Evolutionary conservation across 2,888 invertebrate genomes (phyloP), one percentile per base, ranked within the genome.

Genomic region (Pyrgus malvae): DNA sequence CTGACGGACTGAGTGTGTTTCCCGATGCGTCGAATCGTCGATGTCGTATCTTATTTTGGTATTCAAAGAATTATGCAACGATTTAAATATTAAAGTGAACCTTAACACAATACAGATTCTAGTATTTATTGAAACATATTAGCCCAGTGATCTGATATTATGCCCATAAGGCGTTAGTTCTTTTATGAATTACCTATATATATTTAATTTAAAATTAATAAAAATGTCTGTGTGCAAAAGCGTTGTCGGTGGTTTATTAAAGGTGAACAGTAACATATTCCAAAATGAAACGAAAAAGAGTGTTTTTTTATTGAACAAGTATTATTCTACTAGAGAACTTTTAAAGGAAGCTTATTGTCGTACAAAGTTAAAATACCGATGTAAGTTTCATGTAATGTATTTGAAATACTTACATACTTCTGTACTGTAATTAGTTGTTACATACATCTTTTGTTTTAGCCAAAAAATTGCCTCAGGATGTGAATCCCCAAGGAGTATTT

Each of bases 401-500:
- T 21, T 11, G 9, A 3, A 2, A 21, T 25, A 9, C 6, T 4
- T 14, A 45, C 2, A 5, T 42, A 0, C 9, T 12, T 11, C n/a
- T 31, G 31, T n/a, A n/a, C n/a, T n/a, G n/a, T n/a, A n/a, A 4
- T 1, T 11, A 3, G 1, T 31, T 3, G 4, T 8, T 5, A 11
- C 12, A 11, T 12, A 6, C 14, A 16, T 40, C 25, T 37, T 42
- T 51, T 63, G 55, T 89, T 91, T 58, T 72, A 97, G 97, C 96
- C 0, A 97, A 97, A 78, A 97, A 97, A 76, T 82, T 97, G 23
- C 97, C 97, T 2, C 93, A 93, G 72, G 95, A 97, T 91, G 97
- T 97, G 0, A 95, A 97, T 74, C 93, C 95, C 0, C 91, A 93
- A 68, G 97, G 96, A 33, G 97, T 99, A 1, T 99, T 98, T 88